phyloP scores from a whole-genome alignment of 2,113 vertebrate species.

The Sterrhoptilus dennistouni region DNA sequence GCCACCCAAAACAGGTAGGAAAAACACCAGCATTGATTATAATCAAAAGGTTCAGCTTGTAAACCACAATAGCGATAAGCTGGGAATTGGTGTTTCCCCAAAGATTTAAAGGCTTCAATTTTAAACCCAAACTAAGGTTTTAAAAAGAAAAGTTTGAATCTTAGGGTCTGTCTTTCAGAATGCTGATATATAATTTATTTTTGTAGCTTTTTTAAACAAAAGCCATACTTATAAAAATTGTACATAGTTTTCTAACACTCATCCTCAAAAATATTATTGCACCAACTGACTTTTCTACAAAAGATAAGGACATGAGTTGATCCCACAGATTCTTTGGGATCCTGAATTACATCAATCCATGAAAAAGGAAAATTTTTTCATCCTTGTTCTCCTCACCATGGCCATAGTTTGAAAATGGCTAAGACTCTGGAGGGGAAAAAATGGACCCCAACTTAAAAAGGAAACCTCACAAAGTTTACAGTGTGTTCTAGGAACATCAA shows the following conservation, averaged over 20 bases:
- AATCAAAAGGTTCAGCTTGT: neutral
- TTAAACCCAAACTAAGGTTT: neutral
- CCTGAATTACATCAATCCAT: neutral
- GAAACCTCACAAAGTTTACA: neutral
- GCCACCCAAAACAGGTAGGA: neutral
- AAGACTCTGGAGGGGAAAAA: neutral
- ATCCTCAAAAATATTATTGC: neutral
- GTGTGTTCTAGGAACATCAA: neutral
- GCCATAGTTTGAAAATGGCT: neutral
- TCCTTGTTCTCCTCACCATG: neutral
- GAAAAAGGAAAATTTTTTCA: neutral
- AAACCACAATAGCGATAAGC: neutral
- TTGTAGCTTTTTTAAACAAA: neutral
- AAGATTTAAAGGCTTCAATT: neutral
- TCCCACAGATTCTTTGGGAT: neutral
- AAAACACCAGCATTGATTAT: neutral
- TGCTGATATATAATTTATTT: neutral
- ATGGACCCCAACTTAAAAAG: neutral
- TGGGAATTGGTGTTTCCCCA: neutral
- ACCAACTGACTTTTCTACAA: neutral
- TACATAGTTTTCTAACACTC: neutral
- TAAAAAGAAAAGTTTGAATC: neutral
- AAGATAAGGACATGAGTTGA: neutral
- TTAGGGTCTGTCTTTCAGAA: neutral
- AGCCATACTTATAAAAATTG: neutral